Evolutionary conservation across 2,797 vertebrate genomes (phyloP).

Genomic region (Lagodon rhomboides): DNA sequence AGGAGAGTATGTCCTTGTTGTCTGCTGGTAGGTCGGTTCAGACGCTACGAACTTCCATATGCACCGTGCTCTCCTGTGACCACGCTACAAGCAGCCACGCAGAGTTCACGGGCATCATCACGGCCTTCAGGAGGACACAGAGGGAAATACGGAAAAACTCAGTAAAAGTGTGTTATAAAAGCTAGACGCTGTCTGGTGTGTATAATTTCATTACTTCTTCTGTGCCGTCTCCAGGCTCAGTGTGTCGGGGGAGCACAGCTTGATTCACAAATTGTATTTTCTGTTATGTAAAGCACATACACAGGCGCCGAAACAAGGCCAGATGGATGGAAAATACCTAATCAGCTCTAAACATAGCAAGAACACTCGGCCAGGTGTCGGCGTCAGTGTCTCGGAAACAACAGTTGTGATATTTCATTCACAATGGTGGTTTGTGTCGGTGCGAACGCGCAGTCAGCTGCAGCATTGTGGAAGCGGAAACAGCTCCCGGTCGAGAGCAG

Average conservation of each 20-base stretch:
- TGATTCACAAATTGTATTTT: background rate
- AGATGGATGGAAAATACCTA: slow-evolving; percentile 21
- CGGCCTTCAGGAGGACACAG: slow-evolving; percentile 9
- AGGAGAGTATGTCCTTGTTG: slow-evolving; percentile 33
- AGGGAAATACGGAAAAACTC: background rate
- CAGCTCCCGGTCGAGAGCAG: slow-evolving; percentile 24
- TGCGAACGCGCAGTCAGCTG: slow-evolving; percentile 18
- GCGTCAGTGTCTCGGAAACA: slow-evolving; percentile 8
- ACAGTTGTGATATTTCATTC: slow-evolving; percentile 31
- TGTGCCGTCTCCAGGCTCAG: background rate
- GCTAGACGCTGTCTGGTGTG: background rate
- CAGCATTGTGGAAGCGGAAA: slow-evolving; percentile 3
- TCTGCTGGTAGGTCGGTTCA: slow-evolving; percentile 7
- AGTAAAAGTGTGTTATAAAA: background rate
- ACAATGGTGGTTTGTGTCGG: slow-evolving; percentile 16
- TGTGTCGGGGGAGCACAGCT: background rate
- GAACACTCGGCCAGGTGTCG: slow-evolving; percentile 37
- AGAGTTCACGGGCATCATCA: slow-evolving; percentile 11
- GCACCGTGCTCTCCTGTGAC: slow-evolving; percentile 24
- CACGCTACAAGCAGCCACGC: background rate
- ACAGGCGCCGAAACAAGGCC: background rate
- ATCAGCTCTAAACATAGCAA: slow-evolving; percentile 26
- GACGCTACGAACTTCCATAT: slow-evolving; percentile 8
- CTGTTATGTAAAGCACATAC: slow-evolving; percentile 2
- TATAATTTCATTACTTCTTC: slow-evolving; percentile 6